Evolutionary conservation across 1,140 invertebrate genomes (phyloP), one percentile per base, ranked within the genome.

Genomic region (Drosophila navojoa): DNA sequence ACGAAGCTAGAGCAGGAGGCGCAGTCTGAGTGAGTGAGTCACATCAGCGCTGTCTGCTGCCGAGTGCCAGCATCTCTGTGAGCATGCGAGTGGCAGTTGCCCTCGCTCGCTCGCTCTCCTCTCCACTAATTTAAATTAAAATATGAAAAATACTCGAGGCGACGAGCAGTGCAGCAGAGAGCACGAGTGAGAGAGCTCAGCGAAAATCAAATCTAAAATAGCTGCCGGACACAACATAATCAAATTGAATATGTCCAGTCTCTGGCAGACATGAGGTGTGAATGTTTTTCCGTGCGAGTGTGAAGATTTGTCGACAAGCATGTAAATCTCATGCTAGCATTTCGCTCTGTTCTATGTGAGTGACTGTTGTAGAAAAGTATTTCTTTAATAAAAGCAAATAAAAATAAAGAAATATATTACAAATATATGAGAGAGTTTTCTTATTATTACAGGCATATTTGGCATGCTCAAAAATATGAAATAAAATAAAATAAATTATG

Each of bases 191-290:
- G 42, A 44, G 42, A 44, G 32, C 32, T 32, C 7, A 32, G 32
- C 72, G 77, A 84, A 89, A 89, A 89, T 89, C 84, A 89, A 84
- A 89, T 89, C 77, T 89, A 89, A 89, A 89, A 90, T 89, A 80
- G 84, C 84, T 84, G 79, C 80, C 81, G 84, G 84, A 89, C 84
- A 90, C 80, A 81, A 76, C 66, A 57, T 87, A 87, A 87, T 87
- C 85, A 89, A 89, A 87, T 87, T 86, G 57, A 63, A 70, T 57
- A 52, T 66, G 38, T 38, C 29, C 79, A 64, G 67, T 45, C 63
- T 52, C 70, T 16, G n/a, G 71, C 49, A 53, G 19, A 22, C 13
- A 11, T 9, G 35, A 77, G 38, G 49, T 50, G 49, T 63, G 29
- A 40, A 54, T 47, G 42, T 25, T 11, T 10, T 10, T 35, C 32